Evolutionary conservation across 2,113 vertebrate genomes (phyloP), one percentile per base, ranked within the genome.

Genomic region (Centropristis striata): DNA sequence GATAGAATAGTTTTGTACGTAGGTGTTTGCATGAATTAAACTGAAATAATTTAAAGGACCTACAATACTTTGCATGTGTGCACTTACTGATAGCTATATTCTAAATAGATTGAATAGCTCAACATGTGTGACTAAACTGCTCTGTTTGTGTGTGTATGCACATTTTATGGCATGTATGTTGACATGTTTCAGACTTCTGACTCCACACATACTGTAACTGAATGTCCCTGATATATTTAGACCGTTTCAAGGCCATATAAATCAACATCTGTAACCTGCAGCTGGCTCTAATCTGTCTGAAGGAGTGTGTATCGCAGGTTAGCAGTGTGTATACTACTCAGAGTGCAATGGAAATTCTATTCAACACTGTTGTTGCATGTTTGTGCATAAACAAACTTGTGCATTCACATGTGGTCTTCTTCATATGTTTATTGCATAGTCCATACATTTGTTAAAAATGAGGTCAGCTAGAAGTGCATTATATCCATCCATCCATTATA

Each of bases 241-340:
- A 1, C n/a, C 4, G 41, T 59, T 70, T 74, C 13, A 61, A 12
- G 16, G 15, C 25, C 25, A 63, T 18, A 73, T 41, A 15, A 70
- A 81, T 61, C 23, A 9, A 21, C 13, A 11, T 66, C 41, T 73
- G 37, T 16, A 53, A 41, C 64, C 69, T 66, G 63, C 73, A 87
- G 73, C 81, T 81, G 81, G 74, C 64, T 64, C 47, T 78, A 41
- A 71, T 88, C 78, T 65, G 71, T 69, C 36, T 63, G 39, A 8
- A 57, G 47, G 63, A 76, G 67, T 71, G 69, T 64, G 27, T 69
- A 8, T 14, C 2, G 1, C 25, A 58, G 65, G 57, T 69, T 69
- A 46, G 12, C 36, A 8, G 37, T 37, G 64, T 63, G 8, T 71
- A 8, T 59, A 59, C 36, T 50, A 57, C 27, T 49, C 61, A 68